Percentiles rank a stretch among this genome's conserved stretches.
Evolutionary conservation across 2,113 vertebrate genomes (phyloP).

Genomic region (Alaudala cheleensis): DNA sequence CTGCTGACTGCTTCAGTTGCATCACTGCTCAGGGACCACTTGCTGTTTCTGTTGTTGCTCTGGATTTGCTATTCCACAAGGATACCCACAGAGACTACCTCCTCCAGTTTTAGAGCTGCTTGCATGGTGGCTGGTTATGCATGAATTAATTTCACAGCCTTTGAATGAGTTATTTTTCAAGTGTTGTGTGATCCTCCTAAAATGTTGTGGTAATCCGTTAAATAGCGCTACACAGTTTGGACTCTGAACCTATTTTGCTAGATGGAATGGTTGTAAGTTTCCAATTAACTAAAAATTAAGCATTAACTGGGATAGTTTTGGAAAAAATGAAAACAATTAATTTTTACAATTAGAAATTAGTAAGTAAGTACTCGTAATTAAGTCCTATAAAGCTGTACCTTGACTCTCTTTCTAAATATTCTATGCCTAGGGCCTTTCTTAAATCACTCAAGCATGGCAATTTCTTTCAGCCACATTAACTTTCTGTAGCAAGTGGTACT

Average conservation of each 20-base stretch:
- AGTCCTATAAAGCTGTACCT: not conserved
- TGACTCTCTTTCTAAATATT: not conserved
- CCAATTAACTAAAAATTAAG: slow-evolving; percentile 80
- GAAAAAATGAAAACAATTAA: slow-evolving; percentile 38
- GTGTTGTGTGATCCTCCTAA: slow-evolving; percentile 33
- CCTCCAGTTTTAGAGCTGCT: not conserved
- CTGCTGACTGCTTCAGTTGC: not conserved
- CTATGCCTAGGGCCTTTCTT: not conserved
- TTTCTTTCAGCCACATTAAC: slow-evolving; percentile 57
- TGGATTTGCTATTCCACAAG: not conserved
- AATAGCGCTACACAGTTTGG: slow-evolving; percentile 59
- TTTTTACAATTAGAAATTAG: slow-evolving; percentile 35
- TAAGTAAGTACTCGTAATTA: not conserved
- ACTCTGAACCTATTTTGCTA: slow-evolving; percentile 71
- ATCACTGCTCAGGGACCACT: not conserved
- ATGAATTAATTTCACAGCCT: slow-evolving; percentile 29
- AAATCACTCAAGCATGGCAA: slow-evolving; percentile 50
- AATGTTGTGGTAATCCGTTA: slow-evolving; percentile 47
- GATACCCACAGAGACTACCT: not conserved
- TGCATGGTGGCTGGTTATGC: not conserved
- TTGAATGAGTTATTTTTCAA: slow-evolving; percentile 32
- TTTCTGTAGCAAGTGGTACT: slow-evolving; percentile 46
- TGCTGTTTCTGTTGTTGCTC: not conserved
- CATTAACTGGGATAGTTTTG: slow-evolving; percentile 70
- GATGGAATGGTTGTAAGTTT: slow-evolving; percentile 61